Evolutionary conservation across 1,140 invertebrate species (phyloP).

Genomic region (Cryptotermes secundus): DNA sequence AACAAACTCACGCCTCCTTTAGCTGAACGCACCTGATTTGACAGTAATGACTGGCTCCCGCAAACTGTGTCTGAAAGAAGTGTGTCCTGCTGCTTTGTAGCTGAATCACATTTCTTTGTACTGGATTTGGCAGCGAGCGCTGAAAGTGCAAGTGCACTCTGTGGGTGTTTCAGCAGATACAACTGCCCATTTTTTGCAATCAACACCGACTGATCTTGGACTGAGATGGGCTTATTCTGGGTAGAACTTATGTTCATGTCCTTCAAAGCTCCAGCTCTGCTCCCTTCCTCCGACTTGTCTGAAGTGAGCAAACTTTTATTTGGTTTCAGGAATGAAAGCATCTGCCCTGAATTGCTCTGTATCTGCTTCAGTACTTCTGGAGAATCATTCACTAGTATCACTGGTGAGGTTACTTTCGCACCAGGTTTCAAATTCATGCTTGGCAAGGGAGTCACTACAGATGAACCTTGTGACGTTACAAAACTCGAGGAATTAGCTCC

Average conservation of each 20-base stretch:
- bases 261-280: background rate
- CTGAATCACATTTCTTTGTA: too few relatives aligned
- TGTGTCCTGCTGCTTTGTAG: too few relatives aligned
- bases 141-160: background rate
- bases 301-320: background rate
- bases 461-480: too few relatives aligned
- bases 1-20: slow-evolving; percentile 16
- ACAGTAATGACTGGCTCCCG: too few relatives aligned
- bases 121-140: background rate
- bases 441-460: too few relatives aligned
- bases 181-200: slow-evolving; percentile 11
- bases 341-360: too few relatives aligned
- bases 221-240: background rate
- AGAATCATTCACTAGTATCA: too few relatives aligned
- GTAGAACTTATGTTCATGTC: background rate
- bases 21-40: background rate
- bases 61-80: too few relatives aligned
- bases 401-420: too few relatives aligned
- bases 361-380: too few relatives aligned
- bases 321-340: background rate
- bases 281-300: background rate
- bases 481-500: too few relatives aligned
- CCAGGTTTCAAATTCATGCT: too few relatives aligned
- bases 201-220: background rate
- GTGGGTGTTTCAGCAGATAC: background rate